These are phyloP conservation scores for Lissonota sp. DNA, from an alignment of 2,888 invertebrate species.

Conservation along the genomic window DNA sequence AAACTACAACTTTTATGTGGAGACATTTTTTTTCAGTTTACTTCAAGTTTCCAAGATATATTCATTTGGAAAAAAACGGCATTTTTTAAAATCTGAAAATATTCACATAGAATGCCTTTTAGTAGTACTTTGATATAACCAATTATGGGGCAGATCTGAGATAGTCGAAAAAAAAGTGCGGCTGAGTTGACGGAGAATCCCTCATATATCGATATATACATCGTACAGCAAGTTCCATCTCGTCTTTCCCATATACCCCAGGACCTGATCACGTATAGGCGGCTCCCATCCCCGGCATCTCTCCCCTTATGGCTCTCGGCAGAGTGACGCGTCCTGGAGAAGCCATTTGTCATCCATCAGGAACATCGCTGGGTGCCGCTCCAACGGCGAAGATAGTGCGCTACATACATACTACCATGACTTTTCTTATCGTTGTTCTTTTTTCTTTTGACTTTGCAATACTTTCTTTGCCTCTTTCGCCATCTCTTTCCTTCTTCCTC, in stretches of 20 bases:
- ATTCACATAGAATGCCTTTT: no score
- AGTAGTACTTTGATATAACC: no score
- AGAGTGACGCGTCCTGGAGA: constrained; percentile 84
- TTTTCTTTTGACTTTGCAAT: constrained; percentile 34
- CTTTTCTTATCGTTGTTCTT: constrained; percentile 70
- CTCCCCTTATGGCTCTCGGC: constrained; percentile 63
- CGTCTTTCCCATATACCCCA: constrained; percentile 43
- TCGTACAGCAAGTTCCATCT: constrained; percentile 34
- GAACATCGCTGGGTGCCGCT: constrained; percentile 65
- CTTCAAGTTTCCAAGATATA: no score
- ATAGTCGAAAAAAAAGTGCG: no score
- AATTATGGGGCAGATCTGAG: no score
- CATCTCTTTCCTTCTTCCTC: no score
- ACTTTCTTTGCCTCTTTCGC: constrained; percentile 32
- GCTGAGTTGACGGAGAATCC: no score
- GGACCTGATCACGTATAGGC: constrained; percentile 81
- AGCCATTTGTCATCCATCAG: constrained; percentile 85
- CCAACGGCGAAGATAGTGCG: constrained; percentile 71
- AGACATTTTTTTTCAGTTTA: no score
- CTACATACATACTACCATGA: constrained; percentile 53
- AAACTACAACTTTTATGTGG: no score
- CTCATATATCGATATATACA: constrained; percentile 3
- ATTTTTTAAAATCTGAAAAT: no score
- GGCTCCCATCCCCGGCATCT: constrained; percentile 79
- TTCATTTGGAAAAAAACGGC: no score